Percentiles rank a stretch among this genome's conserved stretches.
Evolutionary conservation across 1,140 invertebrate genomes (phyloP).

Genomic region (Hypsibius dujardini): DNA sequence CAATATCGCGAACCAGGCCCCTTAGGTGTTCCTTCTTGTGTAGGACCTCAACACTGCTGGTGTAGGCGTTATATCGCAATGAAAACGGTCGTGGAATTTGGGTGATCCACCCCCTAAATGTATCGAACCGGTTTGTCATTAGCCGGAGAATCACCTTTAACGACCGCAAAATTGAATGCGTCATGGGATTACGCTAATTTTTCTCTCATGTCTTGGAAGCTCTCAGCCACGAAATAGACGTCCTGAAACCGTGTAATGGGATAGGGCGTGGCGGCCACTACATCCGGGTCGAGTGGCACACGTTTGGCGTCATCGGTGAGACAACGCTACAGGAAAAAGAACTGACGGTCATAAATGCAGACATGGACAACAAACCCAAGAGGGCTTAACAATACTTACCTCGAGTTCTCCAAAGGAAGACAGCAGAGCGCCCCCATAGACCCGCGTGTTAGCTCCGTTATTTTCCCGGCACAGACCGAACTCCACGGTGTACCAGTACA

Average conservation of each 20-base stretch:
- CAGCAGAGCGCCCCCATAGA: conserved; percentile 84
- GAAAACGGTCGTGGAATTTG: conserved; percentile 79
- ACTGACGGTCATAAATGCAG: conserved; percentile 4
- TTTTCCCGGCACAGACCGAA: conserved; percentile 87
- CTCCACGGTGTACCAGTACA: conserved; percentile 96
- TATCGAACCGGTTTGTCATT: conserved; percentile 28
- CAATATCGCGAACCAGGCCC: background rate
- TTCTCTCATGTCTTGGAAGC: conserved; percentile 36
- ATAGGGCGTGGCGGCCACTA: conserved; percentile 34
- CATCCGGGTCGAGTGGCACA: conserved; percentile 34
- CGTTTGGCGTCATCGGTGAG: conserved; percentile 32
- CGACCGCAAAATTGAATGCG: background rate
- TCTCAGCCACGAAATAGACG: conserved; percentile 38
- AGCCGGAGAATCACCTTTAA: background rate
- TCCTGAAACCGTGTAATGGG: conserved; percentile 40
- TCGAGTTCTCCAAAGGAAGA: conserved; percentile 86
- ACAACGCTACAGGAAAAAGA: conserved; percentile 4
- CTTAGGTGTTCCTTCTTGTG: background rate
- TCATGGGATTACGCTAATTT: conserved; percentile 33
- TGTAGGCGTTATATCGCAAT: conserved; percentile 88
- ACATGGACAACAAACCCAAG: background rate
- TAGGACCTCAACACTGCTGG: conserved; percentile 74
- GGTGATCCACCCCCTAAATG: conserved; percentile 62
- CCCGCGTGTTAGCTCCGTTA: conserved; percentile 62
- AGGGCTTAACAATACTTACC: conserved; percentile 28